Evolutionary conservation across 1,140 invertebrate genomes (phyloP).

Genomic region (Potamilus streckersoni): DNA sequence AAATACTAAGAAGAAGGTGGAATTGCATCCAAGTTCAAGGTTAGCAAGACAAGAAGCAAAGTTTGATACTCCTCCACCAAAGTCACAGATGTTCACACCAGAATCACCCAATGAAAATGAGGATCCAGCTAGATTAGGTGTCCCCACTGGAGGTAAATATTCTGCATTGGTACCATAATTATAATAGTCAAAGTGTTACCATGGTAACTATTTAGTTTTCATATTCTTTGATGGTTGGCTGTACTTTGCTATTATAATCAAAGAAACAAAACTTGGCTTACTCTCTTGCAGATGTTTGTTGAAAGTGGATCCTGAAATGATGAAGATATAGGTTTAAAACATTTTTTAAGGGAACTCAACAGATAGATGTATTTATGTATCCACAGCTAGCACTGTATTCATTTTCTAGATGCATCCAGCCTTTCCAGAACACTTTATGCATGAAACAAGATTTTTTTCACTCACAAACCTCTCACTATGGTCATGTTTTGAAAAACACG

Average conservation of each 20-base stretch:
- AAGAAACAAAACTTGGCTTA: neutral
- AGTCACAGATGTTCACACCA: constrained; percentile 42
- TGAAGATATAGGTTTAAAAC: no score
- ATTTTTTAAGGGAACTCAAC: no score
- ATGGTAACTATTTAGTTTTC: neutral
- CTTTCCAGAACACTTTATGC: no score
- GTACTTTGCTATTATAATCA: neutral
- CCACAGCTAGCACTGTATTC: no score
- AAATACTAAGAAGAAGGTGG: neutral
- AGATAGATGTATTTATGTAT: no score
- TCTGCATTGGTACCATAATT: neutral
- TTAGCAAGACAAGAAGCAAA: constrained; percentile 27
- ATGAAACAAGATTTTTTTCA: no score
- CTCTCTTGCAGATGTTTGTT: neutral
- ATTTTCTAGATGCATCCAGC: no score
- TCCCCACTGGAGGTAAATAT: constrained; percentile 25
- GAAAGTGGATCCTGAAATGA: no score
- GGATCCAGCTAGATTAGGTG: constrained; percentile 12
- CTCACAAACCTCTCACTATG: no score
- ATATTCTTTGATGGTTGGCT: neutral
- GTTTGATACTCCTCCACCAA: constrained; percentile 30
- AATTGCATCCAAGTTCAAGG: neutral
- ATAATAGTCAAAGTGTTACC: neutral
- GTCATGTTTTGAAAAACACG: no score
- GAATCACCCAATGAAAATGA: constrained; percentile 37